Evolutionary conservation across 2,888 invertebrate genomes (phyloP), one percentile per base, ranked within the genome.

Genomic region (Eumacrocentrus americanus): DNA sequence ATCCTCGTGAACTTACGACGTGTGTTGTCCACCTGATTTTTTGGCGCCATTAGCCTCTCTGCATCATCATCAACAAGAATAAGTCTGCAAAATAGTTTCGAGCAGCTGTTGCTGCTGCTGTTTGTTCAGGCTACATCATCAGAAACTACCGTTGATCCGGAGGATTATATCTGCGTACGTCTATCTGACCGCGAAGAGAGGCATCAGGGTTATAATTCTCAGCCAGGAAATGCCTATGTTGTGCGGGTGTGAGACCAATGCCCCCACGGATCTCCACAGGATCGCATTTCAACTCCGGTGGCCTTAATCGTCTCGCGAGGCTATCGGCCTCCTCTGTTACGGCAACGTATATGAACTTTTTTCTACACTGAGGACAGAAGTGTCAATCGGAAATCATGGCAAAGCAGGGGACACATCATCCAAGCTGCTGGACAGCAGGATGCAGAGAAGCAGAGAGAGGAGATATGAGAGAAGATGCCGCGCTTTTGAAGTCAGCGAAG

Each of bases 201-300:
- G 47, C 46, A 47, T 37, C 18, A 54, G 46, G 44, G 50, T 60
- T 60, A 60, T 60, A 60, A 60, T 60, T 55, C 55, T 42, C 60
- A 55, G 60, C 42, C 60, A 60, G 60, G 60, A 60, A 60, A 60
- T 60, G 55, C 55, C 53, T 42, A 58, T 64, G 60, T 61, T 60
- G 67, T 58, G 67, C 67, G 67, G 67, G 67, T 67, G 67, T 67
- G 63, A 67, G 66, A 62, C 64, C 61, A 52, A 63, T 60, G 62
- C 59, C 61, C 64, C 62, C 61, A 46, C 34, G 46, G n/a, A 65
- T 57, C 25, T 48, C 6, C 18, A 9, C 29, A 59, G 42, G 65
- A 70, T 72, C 71, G 70, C 70, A 62, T 75, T 75, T 72, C 76
- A 69, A 72, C 72, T 71, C 69, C 69, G 75, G 73, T 75, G 74